Percentiles rank a stretch among this genome's conserved stretches.
phyloP scores from a whole-genome alignment of 2,888 invertebrate genomes.

The Orthosia cruda region DNA sequence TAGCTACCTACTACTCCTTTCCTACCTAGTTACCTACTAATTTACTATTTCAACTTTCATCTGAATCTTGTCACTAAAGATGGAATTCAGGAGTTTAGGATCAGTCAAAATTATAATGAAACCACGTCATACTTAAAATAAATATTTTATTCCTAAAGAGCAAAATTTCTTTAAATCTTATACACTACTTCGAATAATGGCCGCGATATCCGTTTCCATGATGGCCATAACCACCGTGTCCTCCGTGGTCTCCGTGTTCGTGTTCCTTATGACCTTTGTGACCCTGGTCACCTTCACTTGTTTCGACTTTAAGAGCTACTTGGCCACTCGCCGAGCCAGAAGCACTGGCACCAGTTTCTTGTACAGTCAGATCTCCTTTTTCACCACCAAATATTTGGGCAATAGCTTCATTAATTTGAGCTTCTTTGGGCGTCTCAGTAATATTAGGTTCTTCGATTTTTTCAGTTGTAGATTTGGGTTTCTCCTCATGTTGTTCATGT shows the following conservation, averaged over 20 bases:
- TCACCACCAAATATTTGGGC: constrained; percentile 26
- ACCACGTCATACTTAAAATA: constrained; percentile 38
- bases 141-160: constrained; percentile 51
- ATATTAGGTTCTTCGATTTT: constrained; percentile 24
- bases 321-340: not conserved
- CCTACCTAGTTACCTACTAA: not conserved
- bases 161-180: not conserved
- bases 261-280: too few species aligned
- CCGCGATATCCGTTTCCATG: constrained; percentile 19
- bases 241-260: not conserved
- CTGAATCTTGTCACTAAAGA: not conserved
- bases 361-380: not conserved
- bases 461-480: constrained; percentile 18
- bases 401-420: not conserved
- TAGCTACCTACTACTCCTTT: too few species aligned
- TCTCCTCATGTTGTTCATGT: constrained; percentile 23
- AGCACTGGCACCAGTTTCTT: not conserved
- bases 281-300: too few species aligned
- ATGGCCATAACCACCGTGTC: constrained; percentile 22
- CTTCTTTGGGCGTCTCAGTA: constrained; percentile 3
- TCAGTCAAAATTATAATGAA: constrained; percentile 2
- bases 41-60: not conserved
- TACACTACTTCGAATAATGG: constrained; percentile 4
- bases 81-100: not conserved
- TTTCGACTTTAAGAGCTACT: not conserved